Base-by-base conservation (phyloP, 2,888 invertebrate species). In the Mellilla xanthometata region DNA sequence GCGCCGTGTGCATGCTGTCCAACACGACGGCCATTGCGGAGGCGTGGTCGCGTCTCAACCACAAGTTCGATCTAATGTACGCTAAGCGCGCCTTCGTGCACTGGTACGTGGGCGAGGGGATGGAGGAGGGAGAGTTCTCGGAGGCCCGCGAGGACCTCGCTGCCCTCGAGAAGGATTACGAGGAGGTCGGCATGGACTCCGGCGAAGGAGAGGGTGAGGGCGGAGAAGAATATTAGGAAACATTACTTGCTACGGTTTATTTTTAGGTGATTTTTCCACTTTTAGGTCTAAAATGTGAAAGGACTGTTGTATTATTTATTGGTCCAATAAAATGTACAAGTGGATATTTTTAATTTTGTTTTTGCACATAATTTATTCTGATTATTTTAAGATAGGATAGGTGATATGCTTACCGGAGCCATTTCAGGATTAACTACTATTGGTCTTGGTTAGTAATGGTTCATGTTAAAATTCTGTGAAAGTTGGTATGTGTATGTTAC, bases 11-110 rank as follows among this genome's bases (percentile, higher is more conserved):
- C 90, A 98, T 98, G 98, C 89, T 98, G 73, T 97, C 97, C 39
- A 98, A 98, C 94, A 98, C 98, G 32, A 98, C 98, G 0, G 97
- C 98, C 49, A 98, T 98, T 69, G 97, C 97, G n/a, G 97, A 98
- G 76, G 98, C 98, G 28, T 98, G 98, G 98, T 97, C 97, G 39
- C 94, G 98, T 64, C 92, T 98, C 49, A 97, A 98, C 82, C 97
- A 97, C 81, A 98, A 97, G 84, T 97, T 98, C 76, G 98, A 98
- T 80, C 90, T 98, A 63, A 97, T 98, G 97, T 98, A 97, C 75
- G 97, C 97, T 65, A 98, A 98, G 90, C 93, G 97, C 61, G 98
- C 98, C 12, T 98, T 98, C 79, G 98, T 98, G 36, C 98, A 98
- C 81, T 98, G 98, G 98, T 95, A 95, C 75, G 95, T 95, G 38